Evolutionary conservation across 2,888 invertebrate species (phyloP), one percentile per base, ranked within the genome.

Genomic region (Oscheius sp.): DNA sequence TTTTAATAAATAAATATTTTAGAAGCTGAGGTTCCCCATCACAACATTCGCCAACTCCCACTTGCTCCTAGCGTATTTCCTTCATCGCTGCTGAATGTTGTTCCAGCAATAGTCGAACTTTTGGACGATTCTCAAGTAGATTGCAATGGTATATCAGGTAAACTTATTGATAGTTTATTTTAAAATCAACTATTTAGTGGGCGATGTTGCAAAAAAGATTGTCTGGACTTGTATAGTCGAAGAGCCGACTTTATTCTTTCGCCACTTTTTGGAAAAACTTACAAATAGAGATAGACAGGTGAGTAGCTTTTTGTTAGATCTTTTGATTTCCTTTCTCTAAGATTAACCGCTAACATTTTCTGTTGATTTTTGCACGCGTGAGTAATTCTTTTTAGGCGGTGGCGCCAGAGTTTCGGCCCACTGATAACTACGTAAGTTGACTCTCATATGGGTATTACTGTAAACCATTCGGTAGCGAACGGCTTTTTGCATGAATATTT

Each of bases 221-320:
- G 94, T 97, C 79, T 97, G 97, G 97, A 92, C 92, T 74, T 98
- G 97, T 87, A 90, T 99, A 50, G 96, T 97, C 0, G 98, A 98
- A 89, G 98, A 99, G 86, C 94, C 96, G 0, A 93, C 96, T 0
- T 88, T 99, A 0, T 98, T 97, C 88, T 89, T 99, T 45, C 70
- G 86, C 15, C 96, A 96, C 86, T 94, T 98, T 52, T 89, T 98
- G 46, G 98, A 99, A 87, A 91, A 96, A 45, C 88, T 99, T 2
- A 98, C 98, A 1, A 84, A 87, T 76, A 86, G 86, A 64, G 87
- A 88, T 34, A 86, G 87, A 80, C 88, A 86, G 76, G 86, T 83
- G 57, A 25, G 68, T 17, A 20, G 3, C 20, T 2, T 15, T 20
- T 42, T 2, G n/a, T n/a, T 8, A 33, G 0, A 31, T n/a, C 31